phyloP scores from a whole-genome alignment of 2,888 invertebrate genomes.

The Hirtodrosophila cameraria region DNA sequence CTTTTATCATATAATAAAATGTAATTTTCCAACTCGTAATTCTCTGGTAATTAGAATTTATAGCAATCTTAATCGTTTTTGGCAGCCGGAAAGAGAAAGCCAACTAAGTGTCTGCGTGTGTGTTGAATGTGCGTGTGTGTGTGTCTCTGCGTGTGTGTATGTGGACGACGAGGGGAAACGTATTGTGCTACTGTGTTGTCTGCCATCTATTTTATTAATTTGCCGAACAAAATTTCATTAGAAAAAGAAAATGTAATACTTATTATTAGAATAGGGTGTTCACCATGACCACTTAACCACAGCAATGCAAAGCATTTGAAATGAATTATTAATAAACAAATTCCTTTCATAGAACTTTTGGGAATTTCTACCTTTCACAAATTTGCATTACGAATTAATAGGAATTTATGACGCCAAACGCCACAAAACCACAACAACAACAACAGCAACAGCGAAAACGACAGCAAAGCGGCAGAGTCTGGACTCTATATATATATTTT shows the following conservation, averaged over 20 bases:
- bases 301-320: conserved; percentile 44
- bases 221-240: conserved; percentile 55
- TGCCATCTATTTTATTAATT: conserved; percentile 51
- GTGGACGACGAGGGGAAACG: neutral
- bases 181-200: neutral
- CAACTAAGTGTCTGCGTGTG: conserved; percentile 1
- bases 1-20: conserved; percentile 81
- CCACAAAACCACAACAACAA: conserved; percentile 7
- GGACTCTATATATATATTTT: neutral
- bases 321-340: conserved; percentile 72
- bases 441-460: no score
- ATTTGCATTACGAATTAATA: conserved; percentile 78
- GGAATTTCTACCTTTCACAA: conserved; percentile 50
- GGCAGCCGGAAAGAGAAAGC: conserved; percentile 48
- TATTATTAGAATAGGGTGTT: conserved; percentile 15
- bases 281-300: conserved; percentile 37
- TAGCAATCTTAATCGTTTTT: conserved; percentile 76
- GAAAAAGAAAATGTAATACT: conserved; percentile 26
- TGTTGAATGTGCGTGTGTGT: neutral
- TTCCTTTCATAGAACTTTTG: conserved; percentile 36
- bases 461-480: conserved; percentile 11
- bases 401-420: conserved; percentile 68
- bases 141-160: conserved; percentile 1
- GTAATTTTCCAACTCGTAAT: conserved; percentile 80
- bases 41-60: conserved; percentile 80